Evolutionary conservation across 2,113 vertebrate genomes (phyloP).

Genomic region (Martes martes): DNA sequence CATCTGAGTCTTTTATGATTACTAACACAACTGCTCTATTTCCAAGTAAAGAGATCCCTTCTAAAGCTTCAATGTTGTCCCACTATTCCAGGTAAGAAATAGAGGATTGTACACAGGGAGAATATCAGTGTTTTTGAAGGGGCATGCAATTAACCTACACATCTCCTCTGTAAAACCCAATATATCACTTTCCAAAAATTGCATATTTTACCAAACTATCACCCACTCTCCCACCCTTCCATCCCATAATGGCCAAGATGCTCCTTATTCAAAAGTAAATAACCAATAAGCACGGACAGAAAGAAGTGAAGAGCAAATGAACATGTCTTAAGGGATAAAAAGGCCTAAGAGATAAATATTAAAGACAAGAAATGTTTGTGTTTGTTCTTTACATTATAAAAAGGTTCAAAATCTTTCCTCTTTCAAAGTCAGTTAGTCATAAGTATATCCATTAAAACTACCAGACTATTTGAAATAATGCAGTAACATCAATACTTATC

Average conservation of each 20-base stretch:
- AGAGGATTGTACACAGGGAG: neutral
- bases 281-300: neutral
- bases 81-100: neutral
- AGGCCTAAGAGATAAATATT: neutral
- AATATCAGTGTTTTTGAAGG: neutral
- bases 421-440: neutral
- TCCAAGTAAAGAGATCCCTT: neutral
- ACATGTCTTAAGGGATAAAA: neutral
- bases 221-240: neutral
- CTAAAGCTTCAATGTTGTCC: neutral
- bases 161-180: neutral
- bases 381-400: neutral
- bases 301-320: neutral
- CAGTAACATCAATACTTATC: neutral
- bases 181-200: neutral
- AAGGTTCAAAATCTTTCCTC: neutral
- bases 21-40: neutral
- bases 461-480: neutral
- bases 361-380: neutral
- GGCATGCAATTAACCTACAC: neutral
- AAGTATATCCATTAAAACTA: neutral
- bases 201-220: neutral
- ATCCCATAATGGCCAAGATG: neutral
- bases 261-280: conserved; percentile 27
- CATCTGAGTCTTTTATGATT: neutral